phyloP scores from a whole-genome alignment of 1,140 invertebrate species.

The Periplaneta americana region DNA sequence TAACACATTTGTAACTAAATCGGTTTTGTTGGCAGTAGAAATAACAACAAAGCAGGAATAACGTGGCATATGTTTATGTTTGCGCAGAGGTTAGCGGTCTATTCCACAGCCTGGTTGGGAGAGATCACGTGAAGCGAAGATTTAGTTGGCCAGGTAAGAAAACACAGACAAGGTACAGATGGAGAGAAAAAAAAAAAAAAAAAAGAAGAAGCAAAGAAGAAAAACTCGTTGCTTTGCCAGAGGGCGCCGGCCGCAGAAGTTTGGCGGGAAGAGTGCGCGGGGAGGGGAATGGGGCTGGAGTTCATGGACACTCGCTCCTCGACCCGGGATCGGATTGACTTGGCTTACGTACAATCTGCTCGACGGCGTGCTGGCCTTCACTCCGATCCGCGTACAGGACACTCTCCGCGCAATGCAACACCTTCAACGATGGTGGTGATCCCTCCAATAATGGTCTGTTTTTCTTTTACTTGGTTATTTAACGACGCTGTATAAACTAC shows the following conservation, averaged over 20 bases:
- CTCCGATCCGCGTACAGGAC: not conserved
- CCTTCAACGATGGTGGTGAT: too few species aligned
- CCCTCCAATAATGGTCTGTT: not conserved
- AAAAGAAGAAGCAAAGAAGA: not conserved
- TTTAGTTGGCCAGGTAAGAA: not conserved
- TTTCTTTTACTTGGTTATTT: not conserved
- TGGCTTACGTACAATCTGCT: too few species aligned
- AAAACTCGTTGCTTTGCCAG: not conserved
- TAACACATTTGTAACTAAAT: too few species aligned
- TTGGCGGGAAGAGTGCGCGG: slow-evolving; percentile 8
- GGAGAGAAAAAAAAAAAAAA: not conserved
- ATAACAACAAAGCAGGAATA: too few species aligned
- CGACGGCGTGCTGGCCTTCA: too few species aligned
- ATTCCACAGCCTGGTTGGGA: not conserved
- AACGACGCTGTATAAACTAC: not conserved
- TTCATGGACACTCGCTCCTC: slow-evolving; percentile 26
- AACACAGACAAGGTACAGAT: not conserved
- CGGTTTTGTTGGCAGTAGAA: too few species aligned
- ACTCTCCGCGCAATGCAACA: not conserved
- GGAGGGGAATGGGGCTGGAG: slow-evolving; percentile 2
- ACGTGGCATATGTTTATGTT: too few species aligned
- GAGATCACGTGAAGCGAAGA: not conserved
- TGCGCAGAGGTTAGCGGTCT: not conserved
- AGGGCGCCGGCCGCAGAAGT: slow-evolving; percentile 25
- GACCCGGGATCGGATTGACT: slow-evolving; percentile 25